phyloP scores from a whole-genome alignment of 2,888 invertebrate genomes.

The Brachylomia viminalis region DNA sequence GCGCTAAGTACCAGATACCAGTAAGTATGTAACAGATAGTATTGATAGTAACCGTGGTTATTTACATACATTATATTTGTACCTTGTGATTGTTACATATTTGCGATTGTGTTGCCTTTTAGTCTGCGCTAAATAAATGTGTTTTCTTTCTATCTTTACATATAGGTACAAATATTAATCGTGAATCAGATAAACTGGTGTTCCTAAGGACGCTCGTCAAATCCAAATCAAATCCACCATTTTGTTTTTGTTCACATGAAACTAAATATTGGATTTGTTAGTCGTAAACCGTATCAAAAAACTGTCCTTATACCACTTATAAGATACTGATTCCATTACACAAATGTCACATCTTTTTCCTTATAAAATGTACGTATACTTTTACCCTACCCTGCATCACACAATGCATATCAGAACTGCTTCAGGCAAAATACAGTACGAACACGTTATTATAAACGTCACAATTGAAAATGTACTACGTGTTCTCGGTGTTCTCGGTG shows the following conservation, averaged over 20 bases:
- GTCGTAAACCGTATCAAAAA: slow-evolving; percentile 5
- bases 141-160: too few species aligned
- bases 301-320: slow-evolving; percentile 29
- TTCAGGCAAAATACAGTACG: background rate
- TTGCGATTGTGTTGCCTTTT: too few species aligned
- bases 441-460: slow-evolving; percentile 2
- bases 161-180: background rate
- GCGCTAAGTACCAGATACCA: too few species aligned
- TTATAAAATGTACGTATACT: slow-evolving; percentile 12
- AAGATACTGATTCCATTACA: slow-evolving; percentile 39
- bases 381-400: slow-evolving; percentile 3
- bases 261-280: slow-evolving; percentile 10
- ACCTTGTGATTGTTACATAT: too few species aligned
- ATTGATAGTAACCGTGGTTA: background rate
- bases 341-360: slow-evolving; percentile 35
- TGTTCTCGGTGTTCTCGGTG: slow-evolving; percentile 19
- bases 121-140: too few species aligned
- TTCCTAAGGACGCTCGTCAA: background rate
- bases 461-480: slow-evolving; percentile 33
- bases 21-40: background rate
- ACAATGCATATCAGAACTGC: slow-evolving; percentile 1
- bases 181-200: background rate
- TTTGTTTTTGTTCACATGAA: background rate
- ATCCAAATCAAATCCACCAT: background rate
- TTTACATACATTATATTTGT: background rate